These are phyloP conservation scores for Antrozous pallidus DNA, from an alignment of 2,797 vertebrate genomes.

Conservation along the genomic window DNA sequence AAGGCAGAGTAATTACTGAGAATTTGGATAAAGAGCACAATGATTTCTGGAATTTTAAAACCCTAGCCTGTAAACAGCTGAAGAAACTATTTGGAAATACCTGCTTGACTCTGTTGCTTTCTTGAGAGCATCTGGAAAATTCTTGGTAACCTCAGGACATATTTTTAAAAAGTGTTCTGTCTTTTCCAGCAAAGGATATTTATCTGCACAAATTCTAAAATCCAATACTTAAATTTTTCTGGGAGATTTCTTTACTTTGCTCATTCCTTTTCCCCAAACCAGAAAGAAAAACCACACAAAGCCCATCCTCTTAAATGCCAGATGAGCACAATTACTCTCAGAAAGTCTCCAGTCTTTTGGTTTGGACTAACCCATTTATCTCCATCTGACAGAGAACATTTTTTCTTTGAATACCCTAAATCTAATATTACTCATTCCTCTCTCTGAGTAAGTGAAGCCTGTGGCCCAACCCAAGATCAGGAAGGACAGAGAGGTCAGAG, in stretches of 20 bases:
- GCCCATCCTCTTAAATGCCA: constrained; percentile 29
- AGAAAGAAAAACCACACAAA: background rate
- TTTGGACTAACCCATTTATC: constrained; percentile 73
- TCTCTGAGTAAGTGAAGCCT: background rate
- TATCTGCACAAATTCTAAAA: constrained; percentile 63
- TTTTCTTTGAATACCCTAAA: constrained; percentile 72
- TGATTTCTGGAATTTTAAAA: constrained; percentile 53
- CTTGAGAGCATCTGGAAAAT: constrained; percentile 67
- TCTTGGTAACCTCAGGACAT: constrained; percentile 55
- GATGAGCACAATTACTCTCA: constrained; percentile 73
- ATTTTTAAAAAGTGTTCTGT: background rate
- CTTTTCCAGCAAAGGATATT: constrained; percentile 60
- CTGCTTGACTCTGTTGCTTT: constrained; percentile 60
- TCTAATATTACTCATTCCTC: constrained; percentile 18
- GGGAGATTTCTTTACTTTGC: background rate
- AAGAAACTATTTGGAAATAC: background rate
- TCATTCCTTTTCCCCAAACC: background rate
- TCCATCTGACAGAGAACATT: constrained; percentile 72
- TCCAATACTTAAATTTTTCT: constrained; percentile 51
- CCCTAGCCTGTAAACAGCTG: constrained; percentile 42
- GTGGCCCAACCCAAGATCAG: background rate
- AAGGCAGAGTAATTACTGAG: background rate
- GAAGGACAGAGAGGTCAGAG: background rate
- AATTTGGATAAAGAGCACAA: background rate
- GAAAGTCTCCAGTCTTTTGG: constrained; percentile 72